phyloP scores from a whole-genome alignment of 2,888 invertebrate genomes.

The Nemapogon koenigi region DNA sequence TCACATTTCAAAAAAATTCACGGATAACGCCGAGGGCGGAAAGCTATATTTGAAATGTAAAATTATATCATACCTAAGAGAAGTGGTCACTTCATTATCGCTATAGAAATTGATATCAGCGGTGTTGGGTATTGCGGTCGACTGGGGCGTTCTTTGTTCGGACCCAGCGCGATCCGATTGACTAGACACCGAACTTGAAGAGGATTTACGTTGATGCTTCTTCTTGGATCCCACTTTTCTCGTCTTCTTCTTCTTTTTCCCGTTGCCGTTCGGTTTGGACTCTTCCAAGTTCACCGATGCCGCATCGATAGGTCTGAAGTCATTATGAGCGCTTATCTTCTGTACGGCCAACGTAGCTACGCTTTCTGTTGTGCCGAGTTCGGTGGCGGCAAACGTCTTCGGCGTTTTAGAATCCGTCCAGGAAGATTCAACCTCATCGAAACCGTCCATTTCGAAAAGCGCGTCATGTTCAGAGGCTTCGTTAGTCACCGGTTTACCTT shows the following conservation, averaged over 20 bases:
- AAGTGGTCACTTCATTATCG: conserved; percentile 85
- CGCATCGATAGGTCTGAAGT: conserved; percentile 67
- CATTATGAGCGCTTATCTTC: conserved; percentile 69
- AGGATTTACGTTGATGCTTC: conserved; percentile 78
- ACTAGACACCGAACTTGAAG: conserved; percentile 60
- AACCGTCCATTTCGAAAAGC: conserved; percentile 72
- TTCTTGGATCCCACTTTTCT: conserved; percentile 82
- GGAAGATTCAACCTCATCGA: conserved; percentile 60
- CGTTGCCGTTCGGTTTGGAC: conserved; percentile 59
- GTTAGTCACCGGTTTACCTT: conserved; percentile 24
- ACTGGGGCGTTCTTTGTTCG: conserved; percentile 41
- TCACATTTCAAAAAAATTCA: too few relatives aligned
- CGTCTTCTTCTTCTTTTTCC: conserved; percentile 78
- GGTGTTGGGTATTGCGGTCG: conserved; percentile 37
- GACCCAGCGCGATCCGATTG: conserved; percentile 58
- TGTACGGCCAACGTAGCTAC: conserved; percentile 62
- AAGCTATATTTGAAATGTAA: too few relatives aligned
- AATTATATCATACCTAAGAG: conserved; percentile 61
- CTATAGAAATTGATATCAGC: conserved; percentile 80
- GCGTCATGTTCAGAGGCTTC: conserved; percentile 59
- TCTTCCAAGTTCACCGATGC: conserved; percentile 44
- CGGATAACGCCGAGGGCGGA: too few relatives aligned
- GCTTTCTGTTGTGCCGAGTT: conserved; percentile 48
- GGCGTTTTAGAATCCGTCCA: conserved; percentile 57
- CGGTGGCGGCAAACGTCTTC: conserved; percentile 62